Percentiles rank a stretch among this genome's conserved stretches.
Evolutionary conservation across 2,113 vertebrate species (phyloP).

Genomic region (Pelmatolapia mariae): DNA sequence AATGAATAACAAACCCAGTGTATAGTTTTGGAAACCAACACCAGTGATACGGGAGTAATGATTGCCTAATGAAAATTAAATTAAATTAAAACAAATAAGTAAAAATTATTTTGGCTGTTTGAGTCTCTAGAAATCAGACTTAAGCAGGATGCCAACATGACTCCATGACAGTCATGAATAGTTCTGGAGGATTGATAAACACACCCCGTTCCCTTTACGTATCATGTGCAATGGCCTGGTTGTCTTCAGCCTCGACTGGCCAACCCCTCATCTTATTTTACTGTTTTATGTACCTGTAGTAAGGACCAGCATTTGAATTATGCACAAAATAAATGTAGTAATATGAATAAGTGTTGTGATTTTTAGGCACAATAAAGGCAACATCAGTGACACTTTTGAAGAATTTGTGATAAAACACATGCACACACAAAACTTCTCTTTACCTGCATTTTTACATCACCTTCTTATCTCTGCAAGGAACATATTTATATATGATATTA

Average conservation of each 20-base stretch:
- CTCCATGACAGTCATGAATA: slow-evolving; percentile 85
- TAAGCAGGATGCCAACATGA: slow-evolving; percentile 78
- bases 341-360: neutral
- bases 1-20: neutral
- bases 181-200: slow-evolving; percentile 81
- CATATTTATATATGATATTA: neutral
- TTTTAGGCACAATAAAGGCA: neutral
- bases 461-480: slow-evolving; percentile 72
- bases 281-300: slow-evolving; percentile 69
- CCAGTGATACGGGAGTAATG: neutral
- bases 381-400: neutral
- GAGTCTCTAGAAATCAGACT: slow-evolving; percentile 64
- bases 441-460: slow-evolving; percentile 63
- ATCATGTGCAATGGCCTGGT: slow-evolving; percentile 80
- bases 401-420: neutral
- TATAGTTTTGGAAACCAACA: neutral
- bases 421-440: slow-evolving; percentile 66
- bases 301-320: neutral
- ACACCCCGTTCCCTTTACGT: slow-evolving; percentile 79
- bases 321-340: neutral
- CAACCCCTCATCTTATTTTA: slow-evolving; percentile 65
- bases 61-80: neutral
- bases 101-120: neutral
- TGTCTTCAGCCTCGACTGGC: slow-evolving; percentile 80
- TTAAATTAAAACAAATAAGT: neutral